Conservation (phyloP, 2,888 invertebrate genomes). For the Agriopis leucophaearia region DNA sequence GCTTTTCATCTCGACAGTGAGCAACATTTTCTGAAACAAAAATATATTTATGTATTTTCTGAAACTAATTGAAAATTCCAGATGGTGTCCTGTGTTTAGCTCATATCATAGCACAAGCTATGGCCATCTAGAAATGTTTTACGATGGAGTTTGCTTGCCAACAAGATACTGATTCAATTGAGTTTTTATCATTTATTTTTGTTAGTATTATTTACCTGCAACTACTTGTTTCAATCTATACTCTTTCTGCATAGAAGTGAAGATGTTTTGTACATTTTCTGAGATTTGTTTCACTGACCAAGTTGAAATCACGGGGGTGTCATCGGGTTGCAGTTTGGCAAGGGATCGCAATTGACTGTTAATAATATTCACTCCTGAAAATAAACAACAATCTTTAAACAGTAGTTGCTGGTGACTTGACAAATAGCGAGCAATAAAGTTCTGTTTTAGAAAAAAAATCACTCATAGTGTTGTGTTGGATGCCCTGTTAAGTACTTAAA, state of each 20-base stretch:
- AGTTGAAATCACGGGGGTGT: conserved; percentile 70
- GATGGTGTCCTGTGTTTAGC: too few species aligned
- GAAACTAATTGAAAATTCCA: conserved; percentile 63
- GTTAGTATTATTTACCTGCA: conserved; percentile 58
- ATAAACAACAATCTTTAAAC: neutral
- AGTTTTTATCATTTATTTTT: too few species aligned
- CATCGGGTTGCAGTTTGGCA: conserved; percentile 61
- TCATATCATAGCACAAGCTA: too few species aligned
- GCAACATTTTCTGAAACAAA: conserved; percentile 80
- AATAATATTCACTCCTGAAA: conserved; percentile 65
- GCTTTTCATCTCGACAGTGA: conserved; percentile 74
- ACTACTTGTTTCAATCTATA: conserved; percentile 65
- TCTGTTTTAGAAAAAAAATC: too few species aligned
- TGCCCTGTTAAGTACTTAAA: too few species aligned
- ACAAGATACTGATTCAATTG: too few species aligned
- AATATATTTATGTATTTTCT: conserved; percentile 42
- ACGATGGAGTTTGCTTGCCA: too few species aligned
- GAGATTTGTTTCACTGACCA: conserved; percentile 70
- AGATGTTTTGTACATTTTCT: conserved; percentile 59
- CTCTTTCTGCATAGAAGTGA: conserved; percentile 61
- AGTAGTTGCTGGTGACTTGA: neutral
- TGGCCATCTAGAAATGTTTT: too few species aligned
- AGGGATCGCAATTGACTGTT: conserved; percentile 68
- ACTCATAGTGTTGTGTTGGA: too few species aligned
- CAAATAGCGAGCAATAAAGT: too few species aligned